These are phyloP conservation scores for Sarcophilus harrisii DNA, from an alignment of 2,797 vertebrate species.

Conservation along the genomic window DNA sequence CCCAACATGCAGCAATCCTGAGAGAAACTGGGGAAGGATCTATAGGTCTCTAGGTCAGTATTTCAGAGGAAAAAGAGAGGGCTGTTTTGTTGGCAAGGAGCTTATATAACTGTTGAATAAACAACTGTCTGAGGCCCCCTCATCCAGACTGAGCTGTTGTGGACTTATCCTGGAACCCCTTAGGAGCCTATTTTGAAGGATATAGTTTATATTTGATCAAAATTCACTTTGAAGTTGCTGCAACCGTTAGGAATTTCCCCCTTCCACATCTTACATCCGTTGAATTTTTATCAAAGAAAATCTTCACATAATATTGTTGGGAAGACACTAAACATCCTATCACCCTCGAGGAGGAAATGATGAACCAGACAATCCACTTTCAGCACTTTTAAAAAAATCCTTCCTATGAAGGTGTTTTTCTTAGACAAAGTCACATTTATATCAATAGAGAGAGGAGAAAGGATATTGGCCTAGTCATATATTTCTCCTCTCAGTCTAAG, in stretches of 20 bases:
- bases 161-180: conserved; percentile 26
- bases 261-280: conserved; percentile 14
- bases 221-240: conserved; percentile 47
- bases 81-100: background rate
- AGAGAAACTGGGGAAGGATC: background rate
- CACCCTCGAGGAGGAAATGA: background rate
- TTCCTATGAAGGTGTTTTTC: background rate
- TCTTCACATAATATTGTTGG: background rate
- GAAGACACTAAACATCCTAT: conserved; percentile 37
- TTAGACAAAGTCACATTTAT: background rate
- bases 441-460: background rate
- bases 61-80: background rate
- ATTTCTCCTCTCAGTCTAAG: background rate
- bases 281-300: conserved; percentile 44
- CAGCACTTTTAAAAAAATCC: background rate
- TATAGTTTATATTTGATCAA: conserved; percentile 50
- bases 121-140: conserved; percentile 14
- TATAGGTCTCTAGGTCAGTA: background rate
- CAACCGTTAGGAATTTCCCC: conserved; percentile 47
- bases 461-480: background rate
- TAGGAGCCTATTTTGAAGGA: background rate
- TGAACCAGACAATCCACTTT: background rate
- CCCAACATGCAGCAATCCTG: background rate
- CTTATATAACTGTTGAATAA: conserved; percentile 15
- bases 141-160: background rate